Evolutionary conservation across 2,888 invertebrate genomes (phyloP), one percentile per base, ranked within the genome.

Genomic region (Marronus borbonicus): DNA sequence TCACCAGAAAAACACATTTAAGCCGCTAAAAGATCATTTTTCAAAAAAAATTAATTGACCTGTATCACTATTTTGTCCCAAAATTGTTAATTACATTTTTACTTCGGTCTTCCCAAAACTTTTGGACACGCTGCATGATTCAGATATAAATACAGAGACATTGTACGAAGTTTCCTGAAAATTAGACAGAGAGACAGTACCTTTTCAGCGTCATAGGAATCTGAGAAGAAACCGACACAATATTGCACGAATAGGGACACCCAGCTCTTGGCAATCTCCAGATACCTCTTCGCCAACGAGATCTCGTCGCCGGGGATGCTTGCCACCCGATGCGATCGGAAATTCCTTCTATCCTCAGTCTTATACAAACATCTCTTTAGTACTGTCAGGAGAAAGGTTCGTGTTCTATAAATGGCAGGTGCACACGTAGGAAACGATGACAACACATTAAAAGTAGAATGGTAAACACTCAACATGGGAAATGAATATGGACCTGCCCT

Each of bases 231-330:
- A 2, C 87, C 86, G 36, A 91, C 86, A 17, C 88, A 84, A 80
- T 90, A 90, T 64, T 90, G 90, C 75, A 90, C 88, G 78, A 89
- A 83, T 78, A 90, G 84, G 17, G 89, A 87, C 52, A 90, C 81
- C 84, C 88, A 89, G 14, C 89, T 81, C 60, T 82, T 82, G 1
- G 89, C 85, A 60, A 88, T 87, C 80, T 86, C 84, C 84, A 90
- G 86, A 81, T 89, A 88, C 76, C 88, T 85, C 82, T 88, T 88
- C 49, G 90, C 87, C 12, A 88, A 86, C 24, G 77, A 69, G 17
- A 86, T 82, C 80, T 86, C 85, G 69, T 86, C 86, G 7, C 81
- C 83, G 78, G 82, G 78, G 20, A 84, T 80, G 14, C 70, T 79
- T 10, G 78, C 44, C 60, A 65, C 50, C 39, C 60, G 68, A 20